Base-by-base conservation (phyloP, 2,113 vertebrate genomes). In the Carollia perspicillata region DNA sequence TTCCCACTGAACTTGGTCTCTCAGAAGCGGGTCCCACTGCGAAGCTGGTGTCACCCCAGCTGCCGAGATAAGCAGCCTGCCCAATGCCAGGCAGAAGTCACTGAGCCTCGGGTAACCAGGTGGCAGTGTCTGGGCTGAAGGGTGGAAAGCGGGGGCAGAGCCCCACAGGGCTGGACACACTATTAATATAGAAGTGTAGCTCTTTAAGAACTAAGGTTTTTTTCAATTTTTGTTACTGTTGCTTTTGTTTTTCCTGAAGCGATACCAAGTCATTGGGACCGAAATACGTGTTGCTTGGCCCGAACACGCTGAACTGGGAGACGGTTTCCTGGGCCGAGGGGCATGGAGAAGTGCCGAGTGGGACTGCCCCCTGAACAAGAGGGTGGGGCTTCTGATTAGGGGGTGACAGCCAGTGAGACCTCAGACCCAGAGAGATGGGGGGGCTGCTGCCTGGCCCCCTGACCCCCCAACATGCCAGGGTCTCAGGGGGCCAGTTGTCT, bases 21-120 rank as follows among this genome's bases (percentile, higher is more conserved):
- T 17, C 40, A 0, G 1, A 12, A 9, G 1, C 0, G 13, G 17
- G 6, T 3, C 0, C 7, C 68, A 1, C 55, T 2, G 5, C 23
- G 13, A 33, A 74, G 68, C 53, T 49, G 75, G 40, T 10, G 40
- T 37, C 2, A 7, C 11, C 17, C 5, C 47, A 9, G 37, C 18
- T 12, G 44, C 16, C 30, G 28, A 10, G 49, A 18, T 23, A 2
- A 49, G 26, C 9, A 28, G 58, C 58, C 8, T 28, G 58, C 10
- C 23, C 9, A 60, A 2, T 12, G 26, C 26, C 58, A 11, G 58
- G 26, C 55, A 9, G 3, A 28, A 28, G 26, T 26, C 58, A 28
- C 26, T 9, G 10, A 60, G 58, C 58, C 26, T 12, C 10, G 11
- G 28, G 33, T 40, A 9, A 2, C 4, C 30, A 4, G 66, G 18